Percentiles rank a stretch among this genome's conserved stretches.
Evolutionary conservation across 2,797 vertebrate species (phyloP).

Genomic region (Sparus aurata): DNA sequence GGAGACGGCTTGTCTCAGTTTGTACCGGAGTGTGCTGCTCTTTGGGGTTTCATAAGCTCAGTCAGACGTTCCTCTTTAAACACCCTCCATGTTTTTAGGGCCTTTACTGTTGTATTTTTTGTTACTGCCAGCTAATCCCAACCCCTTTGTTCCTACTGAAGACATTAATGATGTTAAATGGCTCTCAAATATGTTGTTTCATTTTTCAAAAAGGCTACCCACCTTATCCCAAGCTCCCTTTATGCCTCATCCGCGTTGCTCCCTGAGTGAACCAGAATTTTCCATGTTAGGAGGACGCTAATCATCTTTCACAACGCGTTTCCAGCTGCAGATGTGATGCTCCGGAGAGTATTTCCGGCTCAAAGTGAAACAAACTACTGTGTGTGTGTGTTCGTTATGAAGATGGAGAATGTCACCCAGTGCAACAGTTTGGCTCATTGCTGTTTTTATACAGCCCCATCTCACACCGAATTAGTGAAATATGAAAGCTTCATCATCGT

Average conservation of each 20-base stretch:
- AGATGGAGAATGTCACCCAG: neutral
- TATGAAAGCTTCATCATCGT: no score
- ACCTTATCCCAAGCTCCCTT: no score
- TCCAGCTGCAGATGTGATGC: conserved; percentile 17
- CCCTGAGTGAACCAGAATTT: no score
- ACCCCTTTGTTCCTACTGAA: neutral
- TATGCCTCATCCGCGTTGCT: no score
- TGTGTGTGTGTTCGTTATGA: neutral
- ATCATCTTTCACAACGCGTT: neutral
- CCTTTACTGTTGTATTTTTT: neutral
- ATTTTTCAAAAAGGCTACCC: neutral
- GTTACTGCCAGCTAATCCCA: neutral
- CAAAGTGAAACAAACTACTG: neutral
- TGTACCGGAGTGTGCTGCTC: conserved; percentile 30
- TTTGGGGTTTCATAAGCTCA: conserved; percentile 44
- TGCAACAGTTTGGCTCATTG: neutral
- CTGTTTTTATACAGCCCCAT: no score
- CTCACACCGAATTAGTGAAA: no score
- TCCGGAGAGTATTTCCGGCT: neutral
- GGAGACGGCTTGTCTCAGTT: conserved; percentile 39
- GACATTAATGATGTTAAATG: neutral
- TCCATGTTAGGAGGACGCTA: no score
- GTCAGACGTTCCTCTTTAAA: conserved; percentile 10
- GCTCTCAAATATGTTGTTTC: neutral
- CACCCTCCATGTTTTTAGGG: conserved; percentile 4